Percentiles rank a stretch among this genome's conserved stretches.
These are phyloP conservation scores for Microctenopoma lineatum DNA, from an alignment of 2,797 vertebrate genomes.

Conservation along the genomic window DNA sequence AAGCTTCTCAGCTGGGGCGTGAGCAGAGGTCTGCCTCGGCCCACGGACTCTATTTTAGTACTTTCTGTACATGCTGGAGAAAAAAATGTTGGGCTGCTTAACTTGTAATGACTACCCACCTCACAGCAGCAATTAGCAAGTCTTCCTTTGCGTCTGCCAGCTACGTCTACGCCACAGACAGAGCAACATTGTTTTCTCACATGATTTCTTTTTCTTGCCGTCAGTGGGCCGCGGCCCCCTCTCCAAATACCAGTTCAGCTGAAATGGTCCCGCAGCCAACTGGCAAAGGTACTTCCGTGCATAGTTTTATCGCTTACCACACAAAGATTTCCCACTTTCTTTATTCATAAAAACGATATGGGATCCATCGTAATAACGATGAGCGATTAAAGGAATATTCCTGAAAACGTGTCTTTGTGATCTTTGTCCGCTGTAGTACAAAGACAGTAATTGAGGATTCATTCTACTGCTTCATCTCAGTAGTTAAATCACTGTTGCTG, in stretches of 20 bases:
- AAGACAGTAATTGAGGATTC: neutral
- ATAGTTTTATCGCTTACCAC: conserved; percentile 56
- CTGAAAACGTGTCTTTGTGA: conserved; percentile 3
- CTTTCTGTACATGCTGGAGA: conserved; percentile 15
- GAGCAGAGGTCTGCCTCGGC: conserved; percentile 3
- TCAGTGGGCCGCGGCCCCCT: conserved; percentile 41
- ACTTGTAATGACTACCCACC: conserved; percentile 41
- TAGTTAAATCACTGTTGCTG: neutral
- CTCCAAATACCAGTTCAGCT: conserved; percentile 26
- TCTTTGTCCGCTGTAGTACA: conserved; percentile 8
- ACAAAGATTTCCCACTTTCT: conserved; percentile 4
- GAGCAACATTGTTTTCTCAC: conserved; percentile 63
- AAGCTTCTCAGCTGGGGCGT: conserved; percentile 11
- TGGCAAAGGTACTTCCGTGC: conserved; percentile 46
- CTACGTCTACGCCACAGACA: conserved; percentile 46
- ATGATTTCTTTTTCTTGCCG: conserved; percentile 50
- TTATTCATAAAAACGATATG: conserved; percentile 24
- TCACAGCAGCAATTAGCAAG: conserved; percentile 55
- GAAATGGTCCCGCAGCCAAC: conserved; percentile 63
- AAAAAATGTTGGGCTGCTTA: conserved; percentile 29
- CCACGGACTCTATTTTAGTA: conserved; percentile 1
- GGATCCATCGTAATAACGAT: neutral
- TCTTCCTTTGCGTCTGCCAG: conserved; percentile 44
- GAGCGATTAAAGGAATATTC: neutral
- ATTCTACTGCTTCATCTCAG: neutral